Evolutionary conservation across 1,140 invertebrate species (phyloP).

Genomic region (Papilio aristodemus): DNA sequence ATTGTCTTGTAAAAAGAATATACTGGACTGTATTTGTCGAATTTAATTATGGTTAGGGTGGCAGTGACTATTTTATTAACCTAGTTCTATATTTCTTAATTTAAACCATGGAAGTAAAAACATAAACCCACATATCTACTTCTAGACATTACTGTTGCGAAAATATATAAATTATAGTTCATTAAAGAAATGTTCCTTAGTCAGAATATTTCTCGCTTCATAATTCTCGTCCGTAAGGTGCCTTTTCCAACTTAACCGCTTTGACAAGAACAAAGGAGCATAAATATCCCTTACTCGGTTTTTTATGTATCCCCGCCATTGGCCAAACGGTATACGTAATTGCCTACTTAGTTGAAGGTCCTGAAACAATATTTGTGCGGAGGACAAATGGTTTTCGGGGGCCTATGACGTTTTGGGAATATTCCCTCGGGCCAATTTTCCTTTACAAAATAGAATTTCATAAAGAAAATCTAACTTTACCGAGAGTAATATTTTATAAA

Average conservation of each 20-base stretch:
- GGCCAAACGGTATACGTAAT: slow-evolving; percentile 25
- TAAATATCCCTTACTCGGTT: slow-evolving; percentile 20
- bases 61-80: too few relatives aligned
- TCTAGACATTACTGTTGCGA: not conserved
- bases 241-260: slow-evolving; percentile 4
- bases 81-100: too few relatives aligned
- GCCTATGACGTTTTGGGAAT: slow-evolving; percentile 18
- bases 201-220: slow-evolving; percentile 2
- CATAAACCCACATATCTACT: too few relatives aligned
- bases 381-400: slow-evolving; percentile 28
- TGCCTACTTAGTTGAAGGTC: slow-evolving; percentile 26
- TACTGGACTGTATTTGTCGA: too few relatives aligned
- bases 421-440: not conserved
- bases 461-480: slow-evolving; percentile 3
- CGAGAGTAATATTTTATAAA: not conserved
- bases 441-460: slow-evolving; percentile 3
- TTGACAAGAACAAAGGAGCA: slow-evolving; percentile 29
- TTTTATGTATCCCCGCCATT: slow-evolving; percentile 18
- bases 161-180: slow-evolving; percentile 2
- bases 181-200: not conserved
- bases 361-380: slow-evolving; percentile 29
- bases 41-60: too few relatives aligned
- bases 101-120: too few relatives aligned
- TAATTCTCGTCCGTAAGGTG: not conserved
- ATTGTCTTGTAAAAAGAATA: too few relatives aligned